Percentiles rank a stretch among this genome's conserved stretches.
phyloP scores from a whole-genome alignment of 2,888 invertebrate genomes.

The Patella caerulea region DNA sequence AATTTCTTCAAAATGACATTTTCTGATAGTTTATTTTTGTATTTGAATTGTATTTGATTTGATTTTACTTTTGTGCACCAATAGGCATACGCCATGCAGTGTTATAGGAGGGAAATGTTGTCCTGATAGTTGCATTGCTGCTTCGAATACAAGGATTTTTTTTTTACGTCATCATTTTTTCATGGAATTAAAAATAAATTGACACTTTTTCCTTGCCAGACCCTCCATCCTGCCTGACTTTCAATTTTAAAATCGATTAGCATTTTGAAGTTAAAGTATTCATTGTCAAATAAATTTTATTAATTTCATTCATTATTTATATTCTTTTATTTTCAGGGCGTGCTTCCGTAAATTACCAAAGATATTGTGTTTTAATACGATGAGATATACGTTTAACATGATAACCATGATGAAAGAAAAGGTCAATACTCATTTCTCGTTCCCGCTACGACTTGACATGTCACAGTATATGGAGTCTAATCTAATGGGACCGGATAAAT shows the following conservation, averaged over 20 bases:
- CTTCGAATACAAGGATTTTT: no score
- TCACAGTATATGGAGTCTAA: constrained; percentile 94
- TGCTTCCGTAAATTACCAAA: constrained; percentile 94
- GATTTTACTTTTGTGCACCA: no score
- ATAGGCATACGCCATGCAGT: no score
- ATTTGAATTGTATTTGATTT: neutral
- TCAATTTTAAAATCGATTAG: no score
- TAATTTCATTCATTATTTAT: neutral
- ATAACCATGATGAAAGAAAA: constrained; percentile 97
- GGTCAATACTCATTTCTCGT: constrained; percentile 96
- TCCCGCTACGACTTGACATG: constrained; percentile 94
- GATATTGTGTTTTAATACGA: constrained; percentile 95
- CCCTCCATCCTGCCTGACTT: no score
- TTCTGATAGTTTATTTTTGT: neutral
- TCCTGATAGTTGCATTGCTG: no score
- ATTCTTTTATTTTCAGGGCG: constrained; percentile 76
- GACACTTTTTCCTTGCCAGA: no score
- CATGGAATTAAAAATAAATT: no score
- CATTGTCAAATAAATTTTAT: neutral
- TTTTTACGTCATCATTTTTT: no score
- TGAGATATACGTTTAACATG: constrained; percentile 98
- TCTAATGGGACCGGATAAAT: constrained; percentile 73
- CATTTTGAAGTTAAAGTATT: no score
- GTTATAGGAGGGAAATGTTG: no score
- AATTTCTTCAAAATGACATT: constrained; percentile 12